Percentiles rank a stretch among this genome's conserved stretches.
Evolutionary conservation across 2,888 invertebrate genomes (phyloP).

Genomic region (Frankliniella fusca): DNA sequence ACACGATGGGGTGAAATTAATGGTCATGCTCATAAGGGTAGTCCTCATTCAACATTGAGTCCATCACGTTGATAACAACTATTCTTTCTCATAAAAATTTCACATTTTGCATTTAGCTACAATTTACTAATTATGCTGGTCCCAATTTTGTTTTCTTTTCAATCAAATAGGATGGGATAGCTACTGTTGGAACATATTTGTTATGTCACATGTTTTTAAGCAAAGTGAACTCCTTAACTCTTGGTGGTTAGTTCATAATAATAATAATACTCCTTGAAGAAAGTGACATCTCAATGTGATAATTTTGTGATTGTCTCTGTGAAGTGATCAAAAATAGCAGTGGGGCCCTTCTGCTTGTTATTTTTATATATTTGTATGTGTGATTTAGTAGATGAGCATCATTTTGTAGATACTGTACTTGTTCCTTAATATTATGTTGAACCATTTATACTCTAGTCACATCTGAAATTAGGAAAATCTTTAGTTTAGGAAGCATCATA

Average conservation of each 20-base stretch:
- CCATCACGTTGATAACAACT: neutral
- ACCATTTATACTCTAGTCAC: no score
- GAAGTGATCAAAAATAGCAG: neutral
- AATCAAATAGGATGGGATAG: no score
- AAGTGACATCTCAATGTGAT: slow-evolving; percentile 7
- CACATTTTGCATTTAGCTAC: neutral
- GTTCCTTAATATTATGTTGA: no score
- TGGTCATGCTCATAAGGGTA: neutral
- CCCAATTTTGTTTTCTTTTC: no score
- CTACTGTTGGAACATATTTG: no score
- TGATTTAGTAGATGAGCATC: neutral
- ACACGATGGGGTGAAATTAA: slow-evolving; percentile 73
- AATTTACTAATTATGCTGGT: no score
- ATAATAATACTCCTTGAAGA: neutral
- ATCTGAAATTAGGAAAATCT: no score
- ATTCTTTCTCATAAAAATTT: neutral
- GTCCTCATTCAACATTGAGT: neutral
- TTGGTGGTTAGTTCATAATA: neutral
- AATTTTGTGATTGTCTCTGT: neutral
- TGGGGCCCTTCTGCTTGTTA: neutral
- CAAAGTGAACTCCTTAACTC: neutral
- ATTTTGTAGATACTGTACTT: no score
- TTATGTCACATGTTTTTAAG: neutral
- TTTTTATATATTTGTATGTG: slow-evolving; percentile 12
- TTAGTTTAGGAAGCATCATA: no score